These are phyloP conservation scores for Adelosebastes latens DNA, from an alignment of 2,797 vertebrate genomes.

Conservation along the genomic window DNA sequence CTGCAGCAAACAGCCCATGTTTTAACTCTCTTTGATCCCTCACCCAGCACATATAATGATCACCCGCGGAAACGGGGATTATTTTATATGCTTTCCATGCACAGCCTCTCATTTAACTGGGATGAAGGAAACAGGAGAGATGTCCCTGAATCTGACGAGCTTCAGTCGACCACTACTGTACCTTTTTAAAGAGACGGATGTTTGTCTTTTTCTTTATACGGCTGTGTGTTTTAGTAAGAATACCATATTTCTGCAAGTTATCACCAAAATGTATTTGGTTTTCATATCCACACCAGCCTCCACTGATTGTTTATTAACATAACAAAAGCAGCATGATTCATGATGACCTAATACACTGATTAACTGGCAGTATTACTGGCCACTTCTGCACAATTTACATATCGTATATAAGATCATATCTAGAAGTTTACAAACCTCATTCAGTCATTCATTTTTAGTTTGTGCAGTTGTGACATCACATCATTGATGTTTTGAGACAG, in stretches of 20 bases:
- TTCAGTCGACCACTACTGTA: neutral
- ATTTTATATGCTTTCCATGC: slow-evolving; percentile 23
- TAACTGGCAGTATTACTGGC: neutral
- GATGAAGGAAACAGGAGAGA: neutral
- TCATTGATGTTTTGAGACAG: neutral
- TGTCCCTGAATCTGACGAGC: neutral
- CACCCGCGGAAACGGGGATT: slow-evolving; percentile 21
- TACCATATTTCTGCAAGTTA: neutral
- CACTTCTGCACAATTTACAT: neutral
- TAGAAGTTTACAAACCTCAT: neutral
- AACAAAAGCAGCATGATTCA: neutral
- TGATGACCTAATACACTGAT: neutral
- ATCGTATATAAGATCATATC: neutral
- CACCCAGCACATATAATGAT: slow-evolving; percentile 27
- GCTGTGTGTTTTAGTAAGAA: neutral
- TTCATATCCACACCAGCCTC: neutral
- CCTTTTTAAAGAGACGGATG: neutral
- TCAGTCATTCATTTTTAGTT: neutral
- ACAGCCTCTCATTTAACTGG: neutral
- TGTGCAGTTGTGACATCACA: neutral
- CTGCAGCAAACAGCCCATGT: neutral
- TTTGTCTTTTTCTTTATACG: neutral
- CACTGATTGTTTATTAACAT: neutral
- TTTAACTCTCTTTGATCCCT: slow-evolving; percentile 35
- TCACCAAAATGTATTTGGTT: accelerated